phyloP scores from a whole-genome alignment of 2,113 vertebrate species.

The Pygoscelis adeliae region DNA sequence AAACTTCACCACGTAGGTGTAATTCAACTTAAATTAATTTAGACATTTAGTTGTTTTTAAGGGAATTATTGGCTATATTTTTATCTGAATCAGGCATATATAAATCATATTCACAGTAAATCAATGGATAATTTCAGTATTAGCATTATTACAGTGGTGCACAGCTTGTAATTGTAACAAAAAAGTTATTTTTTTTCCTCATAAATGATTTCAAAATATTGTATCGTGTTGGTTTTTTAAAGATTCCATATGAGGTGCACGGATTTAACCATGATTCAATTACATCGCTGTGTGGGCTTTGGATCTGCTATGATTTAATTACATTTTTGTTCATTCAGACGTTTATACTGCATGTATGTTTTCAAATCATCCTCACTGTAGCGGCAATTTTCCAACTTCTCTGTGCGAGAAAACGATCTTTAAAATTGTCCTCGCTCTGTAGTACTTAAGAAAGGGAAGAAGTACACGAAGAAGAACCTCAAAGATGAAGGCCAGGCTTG shows the following conservation, averaged over 20 bases:
- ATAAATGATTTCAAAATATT: conserved; percentile 33
- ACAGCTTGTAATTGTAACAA: conserved; percentile 24
- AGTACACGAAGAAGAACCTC: conserved; percentile 72
- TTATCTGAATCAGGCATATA: conserved; percentile 24
- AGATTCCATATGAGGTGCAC: conserved; percentile 30
- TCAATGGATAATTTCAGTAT: conserved; percentile 35
- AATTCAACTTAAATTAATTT: conserved; percentile 54
- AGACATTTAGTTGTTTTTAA: conserved; percentile 9
- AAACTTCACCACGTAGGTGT: not conserved
- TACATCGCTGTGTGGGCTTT: not conserved
- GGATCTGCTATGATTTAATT: conserved; percentile 67
- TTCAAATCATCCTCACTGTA: conserved; percentile 54
- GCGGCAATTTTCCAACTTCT: conserved; percentile 51
- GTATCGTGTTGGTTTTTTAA: not conserved
- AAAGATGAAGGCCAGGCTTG: conserved; percentile 83
- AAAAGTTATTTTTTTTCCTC: not conserved
- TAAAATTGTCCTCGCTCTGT: conserved; percentile 63
- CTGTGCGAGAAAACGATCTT: conserved; percentile 59
- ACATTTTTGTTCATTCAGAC: conserved; percentile 66
- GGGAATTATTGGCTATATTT: conserved; percentile 34
- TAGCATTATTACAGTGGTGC: conserved; percentile 3
- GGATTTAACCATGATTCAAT: conserved; percentile 48
- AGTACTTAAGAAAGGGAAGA: conserved; percentile 57
- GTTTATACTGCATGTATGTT: conserved; percentile 41
- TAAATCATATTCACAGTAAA: conserved; percentile 17